Conservation (phyloP, 2,888 invertebrate genomes). For the Tineola bisselliella region DNA sequence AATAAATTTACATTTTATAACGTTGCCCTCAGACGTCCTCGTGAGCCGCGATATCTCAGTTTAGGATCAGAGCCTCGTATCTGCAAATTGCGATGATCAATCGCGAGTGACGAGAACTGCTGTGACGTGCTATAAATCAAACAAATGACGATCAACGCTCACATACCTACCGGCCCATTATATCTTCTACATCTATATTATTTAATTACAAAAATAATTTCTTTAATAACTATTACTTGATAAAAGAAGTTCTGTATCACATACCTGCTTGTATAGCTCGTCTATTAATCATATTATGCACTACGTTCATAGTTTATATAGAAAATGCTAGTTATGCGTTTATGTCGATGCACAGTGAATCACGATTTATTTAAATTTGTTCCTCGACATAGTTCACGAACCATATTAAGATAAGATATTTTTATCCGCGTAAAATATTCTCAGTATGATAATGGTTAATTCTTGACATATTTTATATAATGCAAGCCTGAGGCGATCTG, state of each 20-base stretch:
- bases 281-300: background rate
- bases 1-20: slow-evolving; percentile 66
- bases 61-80: slow-evolving; percentile 49
- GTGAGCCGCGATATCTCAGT: slow-evolving; percentile 52
- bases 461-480: slow-evolving; percentile 66
- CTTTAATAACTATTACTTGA: too few species aligned
- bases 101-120: slow-evolving; percentile 25
- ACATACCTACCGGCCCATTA: background rate
- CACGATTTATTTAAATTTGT: slow-evolving; percentile 32
- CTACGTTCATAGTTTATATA: background rate
- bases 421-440: slow-evolving; percentile 46
- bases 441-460: slow-evolving; percentile 61
- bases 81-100: slow-evolving; percentile 41
- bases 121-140: slow-evolving; percentile 4
- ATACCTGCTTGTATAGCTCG: background rate
- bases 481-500: slow-evolving; percentile 52
- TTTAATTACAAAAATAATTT: slow-evolving; percentile 8
- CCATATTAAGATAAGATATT: slow-evolving; percentile 33
- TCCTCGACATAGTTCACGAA: slow-evolving; percentile 32
- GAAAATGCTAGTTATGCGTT: slow-evolving; percentile 8
- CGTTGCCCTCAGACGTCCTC: slow-evolving; percentile 39
- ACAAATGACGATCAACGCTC: background rate
- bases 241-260: background rate
- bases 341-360: slow-evolving; percentile 17
- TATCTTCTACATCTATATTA: background rate